A percentile compares a stretch with the other conserved stretches of the same genome.
Evolutionary conservation across 2,797 vertebrate genomes (phyloP).

Genomic region (Sebastiscus tertius): DNA sequence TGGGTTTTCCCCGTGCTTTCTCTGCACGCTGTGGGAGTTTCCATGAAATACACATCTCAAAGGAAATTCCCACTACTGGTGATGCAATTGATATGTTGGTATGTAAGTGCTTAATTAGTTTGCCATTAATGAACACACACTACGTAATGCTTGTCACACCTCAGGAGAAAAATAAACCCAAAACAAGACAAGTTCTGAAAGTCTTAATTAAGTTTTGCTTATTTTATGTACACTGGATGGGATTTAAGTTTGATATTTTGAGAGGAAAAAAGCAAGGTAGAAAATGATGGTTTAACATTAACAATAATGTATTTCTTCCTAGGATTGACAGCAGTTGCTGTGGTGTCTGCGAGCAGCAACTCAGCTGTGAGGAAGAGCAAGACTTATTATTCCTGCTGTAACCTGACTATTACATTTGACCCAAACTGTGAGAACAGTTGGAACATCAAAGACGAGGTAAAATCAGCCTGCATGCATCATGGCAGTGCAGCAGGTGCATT

Average conservation of each 20-base stretch:
- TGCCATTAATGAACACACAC: no score
- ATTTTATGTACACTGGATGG: background rate
- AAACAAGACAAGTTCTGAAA: background rate
- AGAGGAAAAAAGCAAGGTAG: background rate
- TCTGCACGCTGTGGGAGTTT: background rate
- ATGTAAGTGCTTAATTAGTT: background rate
- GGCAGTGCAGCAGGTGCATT: background rate
- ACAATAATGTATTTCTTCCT: background rate
- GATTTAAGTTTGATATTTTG: background rate
- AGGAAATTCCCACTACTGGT: background rate
- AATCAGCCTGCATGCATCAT: background rate
- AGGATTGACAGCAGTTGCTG: background rate
- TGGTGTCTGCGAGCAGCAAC: fast-evolving
- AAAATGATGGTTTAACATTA: background rate
- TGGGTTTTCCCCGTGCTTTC: background rate
- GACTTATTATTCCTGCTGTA: background rate
- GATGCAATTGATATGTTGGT: fast-evolving
- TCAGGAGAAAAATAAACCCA: background rate
- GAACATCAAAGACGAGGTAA: conserved; percentile 19
- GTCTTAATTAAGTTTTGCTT: background rate
- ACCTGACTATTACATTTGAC: fast-evolving
- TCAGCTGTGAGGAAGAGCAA: background rate
- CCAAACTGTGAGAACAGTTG: conserved; percentile 19
- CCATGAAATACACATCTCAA: background rate
- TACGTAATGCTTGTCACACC: background rate